Evolutionary conservation across 53 echinoderm and acorn worm genomes (phyloP), one percentile per base, ranked within the genome.

Genomic region (Arbacia lixula): DNA sequence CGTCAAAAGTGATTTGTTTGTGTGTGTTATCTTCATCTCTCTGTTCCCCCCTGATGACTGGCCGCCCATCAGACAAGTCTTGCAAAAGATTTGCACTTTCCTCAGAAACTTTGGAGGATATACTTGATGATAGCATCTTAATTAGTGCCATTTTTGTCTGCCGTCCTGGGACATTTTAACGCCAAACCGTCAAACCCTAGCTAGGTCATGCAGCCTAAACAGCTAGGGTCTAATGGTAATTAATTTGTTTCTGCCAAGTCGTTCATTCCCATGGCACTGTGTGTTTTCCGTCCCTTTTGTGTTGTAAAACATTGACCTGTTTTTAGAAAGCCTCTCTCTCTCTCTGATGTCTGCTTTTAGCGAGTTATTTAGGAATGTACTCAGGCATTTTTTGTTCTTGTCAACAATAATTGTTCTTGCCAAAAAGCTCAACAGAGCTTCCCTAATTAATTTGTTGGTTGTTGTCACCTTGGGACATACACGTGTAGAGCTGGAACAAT

Each of bases 91-190:
- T 12, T 69, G 69, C 27, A 42, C 42, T 43, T 42, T 42, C 69
- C 27, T 69, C 69, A 39, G 43, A 69, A 69, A 27, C 14, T 52
- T 17, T 33, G 54, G 52, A 34, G 74, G 74, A 74, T 51, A 74
- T 74, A 20, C n/a, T 52, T 52, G 49, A 33, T 74, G 74, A 74
- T 74, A 52, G 31, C 74, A 74, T 74, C 74, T 74, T 74, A 74
- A 74, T 74, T 74, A 74, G 74, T 52, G 74, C 74, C 74, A 74
- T 53, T 74, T 72, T 74, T 74, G 74, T 74, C 74, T 50, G 33
- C 53, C 74, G 42, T 50, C 74, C 51, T 52, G 74, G 74, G 74
- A 74, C 42, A 31, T 74, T 43, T 51, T 53, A 42, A 32, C 74
- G 52, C 74, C 74, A 74, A 53, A 53, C 74, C 49, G 74, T 53